phyloP scores from a whole-genome alignment of 2,797 vertebrate genomes.

The Acanthornis magna region DNA sequence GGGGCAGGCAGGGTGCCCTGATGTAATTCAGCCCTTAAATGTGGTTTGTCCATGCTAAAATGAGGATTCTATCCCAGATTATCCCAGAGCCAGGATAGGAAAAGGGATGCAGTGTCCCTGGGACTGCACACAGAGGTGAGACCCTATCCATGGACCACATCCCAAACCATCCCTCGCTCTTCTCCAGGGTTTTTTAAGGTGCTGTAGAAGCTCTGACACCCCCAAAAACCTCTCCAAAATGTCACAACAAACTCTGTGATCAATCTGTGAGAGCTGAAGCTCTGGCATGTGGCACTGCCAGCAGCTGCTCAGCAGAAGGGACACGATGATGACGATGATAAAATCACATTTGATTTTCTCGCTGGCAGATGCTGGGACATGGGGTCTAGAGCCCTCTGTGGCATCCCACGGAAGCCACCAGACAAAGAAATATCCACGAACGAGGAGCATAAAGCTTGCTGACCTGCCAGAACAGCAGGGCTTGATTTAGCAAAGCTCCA shows the following conservation, averaged over 20 bases:
- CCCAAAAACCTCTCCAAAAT: fast-evolving
- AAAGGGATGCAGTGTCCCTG: not conserved
- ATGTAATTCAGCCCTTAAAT: not conserved
- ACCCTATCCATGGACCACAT: fast-evolving
- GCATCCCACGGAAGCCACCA: not conserved
- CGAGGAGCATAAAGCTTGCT: not conserved
- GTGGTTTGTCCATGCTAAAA: not conserved
- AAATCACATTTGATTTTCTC: not conserved
- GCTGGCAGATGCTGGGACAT: not conserved
- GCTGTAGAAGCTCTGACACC: not conserved
- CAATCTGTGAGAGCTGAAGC: not conserved
- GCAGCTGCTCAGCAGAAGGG: constrained; percentile 29
- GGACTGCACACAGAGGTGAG: too few species aligned
- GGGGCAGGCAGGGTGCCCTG: not conserved
- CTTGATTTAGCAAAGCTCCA: not conserved
- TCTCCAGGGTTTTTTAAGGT: not conserved
- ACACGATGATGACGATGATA: not conserved
- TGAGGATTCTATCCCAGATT: not conserved
- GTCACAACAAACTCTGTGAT: not conserved
- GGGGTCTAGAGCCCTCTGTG: not conserved
- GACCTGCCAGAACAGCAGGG: not conserved
- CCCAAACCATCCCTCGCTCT: not conserved
- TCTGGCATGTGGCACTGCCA: not conserved
- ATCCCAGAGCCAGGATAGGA: not conserved
- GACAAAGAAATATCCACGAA: not conserved